These are phyloP conservation scores for Melanotaenia nigrans DNA, from an alignment of 2,797 vertebrate species.

Conservation along the genomic window DNA sequence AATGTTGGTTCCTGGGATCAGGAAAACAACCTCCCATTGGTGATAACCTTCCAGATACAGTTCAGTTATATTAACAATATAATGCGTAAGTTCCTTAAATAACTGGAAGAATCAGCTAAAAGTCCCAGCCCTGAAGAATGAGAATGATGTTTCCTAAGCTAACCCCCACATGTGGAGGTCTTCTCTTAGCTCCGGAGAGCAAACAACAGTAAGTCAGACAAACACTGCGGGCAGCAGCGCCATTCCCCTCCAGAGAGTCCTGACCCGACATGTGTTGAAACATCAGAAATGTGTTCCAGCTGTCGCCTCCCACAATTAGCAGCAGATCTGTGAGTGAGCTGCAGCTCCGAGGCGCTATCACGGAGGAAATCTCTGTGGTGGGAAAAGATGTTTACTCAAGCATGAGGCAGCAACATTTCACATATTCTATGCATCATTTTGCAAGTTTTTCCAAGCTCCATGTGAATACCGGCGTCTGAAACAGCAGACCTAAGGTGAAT, in stretches of 20 bases:
- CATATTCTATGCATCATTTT: slow-evolving; percentile 17
- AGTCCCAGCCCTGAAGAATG: too few relatives aligned
- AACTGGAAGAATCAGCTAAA: too few relatives aligned
- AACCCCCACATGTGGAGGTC: slow-evolving; percentile 25
- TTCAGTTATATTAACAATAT: too few relatives aligned
- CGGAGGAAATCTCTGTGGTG: too few relatives aligned
- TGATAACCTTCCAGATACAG: too few relatives aligned
- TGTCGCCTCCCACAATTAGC: slow-evolving; percentile 44
- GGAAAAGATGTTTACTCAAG: slow-evolving; percentile 41
- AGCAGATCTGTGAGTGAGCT: slow-evolving; percentile 31
- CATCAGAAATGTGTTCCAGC: slow-evolving; percentile 67
- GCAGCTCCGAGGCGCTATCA: neutral
- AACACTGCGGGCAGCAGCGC: slow-evolving; percentile 38
- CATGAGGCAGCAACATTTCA: slow-evolving; percentile 29
- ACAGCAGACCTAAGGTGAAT: too few relatives aligned
- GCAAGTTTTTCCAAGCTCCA: neutral
- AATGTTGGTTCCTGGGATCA: too few relatives aligned
- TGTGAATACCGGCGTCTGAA: neutral
- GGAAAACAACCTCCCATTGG: too few relatives aligned
- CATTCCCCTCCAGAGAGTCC: slow-evolving; percentile 3
- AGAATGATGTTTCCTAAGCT: slow-evolving; percentile 19
- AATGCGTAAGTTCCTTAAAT: too few relatives aligned
- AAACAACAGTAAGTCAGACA: slow-evolving; percentile 53
- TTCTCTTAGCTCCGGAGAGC: slow-evolving; percentile 4
- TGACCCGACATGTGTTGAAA: slow-evolving; percentile 65